These are phyloP conservation scores for Montipora foliosa DNA, from an alignment of 64 coral and sea anemone genomes.

Conservation along the genomic window DNA sequence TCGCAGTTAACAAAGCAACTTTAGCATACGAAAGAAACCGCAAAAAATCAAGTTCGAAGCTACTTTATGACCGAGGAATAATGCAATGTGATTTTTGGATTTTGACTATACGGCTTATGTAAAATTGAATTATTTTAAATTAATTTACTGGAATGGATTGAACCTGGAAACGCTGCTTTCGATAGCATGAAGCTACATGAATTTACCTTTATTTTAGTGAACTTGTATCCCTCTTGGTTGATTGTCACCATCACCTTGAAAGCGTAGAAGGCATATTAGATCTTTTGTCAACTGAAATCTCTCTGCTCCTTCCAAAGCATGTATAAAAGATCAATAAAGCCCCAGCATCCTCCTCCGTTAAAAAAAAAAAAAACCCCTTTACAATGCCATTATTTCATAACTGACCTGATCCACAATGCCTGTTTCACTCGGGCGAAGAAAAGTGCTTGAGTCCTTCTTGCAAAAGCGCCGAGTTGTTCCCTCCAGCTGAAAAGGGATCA, in stretches of 20 bases:
- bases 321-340: neutral
- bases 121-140: too few species aligned
- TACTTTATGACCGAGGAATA: too few species aligned
- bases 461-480: conserved; percentile 79
- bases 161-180: too few species aligned
- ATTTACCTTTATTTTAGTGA: conserved; percentile 97
- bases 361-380: neutral
- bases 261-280: neutral
- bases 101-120: too few species aligned
- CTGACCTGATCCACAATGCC: conserved; percentile 97
- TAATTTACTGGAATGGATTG: too few species aligned
- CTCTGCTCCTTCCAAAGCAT: neutral
- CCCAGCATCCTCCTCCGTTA: neutral
- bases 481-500: conserved; percentile 59
- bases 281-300: neutral
- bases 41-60: too few species aligned
- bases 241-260: conserved; percentile 97
- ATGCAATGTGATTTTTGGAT: too few species aligned
- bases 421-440: conserved; percentile 95
- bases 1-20: too few species aligned
- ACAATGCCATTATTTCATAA: neutral
- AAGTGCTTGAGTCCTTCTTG: conserved; percentile 98
- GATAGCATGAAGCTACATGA: too few species aligned
- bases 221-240: conserved; percentile 99
- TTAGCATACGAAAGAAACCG: too few species aligned